phyloP scores from a whole-genome alignment of 2,888 invertebrate species.

The Andricus quercusramuli region DNA sequence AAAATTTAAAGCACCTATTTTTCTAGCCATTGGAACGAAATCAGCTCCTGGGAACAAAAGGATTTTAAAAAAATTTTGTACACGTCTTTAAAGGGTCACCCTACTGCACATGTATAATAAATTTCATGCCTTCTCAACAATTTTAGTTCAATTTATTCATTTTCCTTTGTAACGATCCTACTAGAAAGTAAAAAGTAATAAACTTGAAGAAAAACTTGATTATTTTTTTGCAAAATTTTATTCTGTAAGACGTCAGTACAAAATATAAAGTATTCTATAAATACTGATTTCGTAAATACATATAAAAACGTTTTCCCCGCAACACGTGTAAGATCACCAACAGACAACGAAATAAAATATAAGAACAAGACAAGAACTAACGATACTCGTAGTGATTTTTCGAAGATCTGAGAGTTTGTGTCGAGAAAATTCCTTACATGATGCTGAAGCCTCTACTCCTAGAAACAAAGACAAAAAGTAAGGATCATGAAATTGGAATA shows the following conservation, averaged over 20 bases:
- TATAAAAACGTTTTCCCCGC: slow-evolving; percentile 14
- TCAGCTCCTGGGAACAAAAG: no score
- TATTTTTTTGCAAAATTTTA: slow-evolving; percentile 47
- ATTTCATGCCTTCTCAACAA: no score
- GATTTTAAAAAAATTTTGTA: no score
- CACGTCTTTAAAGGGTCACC: no score
- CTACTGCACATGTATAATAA: no score
- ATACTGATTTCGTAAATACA: slow-evolving; percentile 5
- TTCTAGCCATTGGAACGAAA: no score
- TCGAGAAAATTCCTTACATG: slow-evolving; percentile 72
- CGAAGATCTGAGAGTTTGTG: slow-evolving; percentile 13
- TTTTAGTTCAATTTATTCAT: no score
- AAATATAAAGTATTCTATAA: slow-evolving; percentile 50
- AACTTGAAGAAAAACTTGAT: slow-evolving; percentile 53
- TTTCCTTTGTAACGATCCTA: no score
- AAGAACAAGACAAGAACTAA: neutral
- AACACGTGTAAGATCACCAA: neutral
- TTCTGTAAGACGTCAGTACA: slow-evolving; percentile 52
- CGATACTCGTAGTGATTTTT: neutral
- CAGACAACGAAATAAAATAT: neutral
- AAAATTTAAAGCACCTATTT: no score
- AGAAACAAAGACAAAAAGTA: slow-evolving; percentile 68
- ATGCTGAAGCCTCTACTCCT: slow-evolving; percentile 74
- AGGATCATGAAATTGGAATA: slow-evolving; percentile 8
- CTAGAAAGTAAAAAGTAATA: slow-evolving; percentile 70